Conservation (phyloP, 92 coral and sea anemone species). For the Desmophyllum pertusum region DNA sequence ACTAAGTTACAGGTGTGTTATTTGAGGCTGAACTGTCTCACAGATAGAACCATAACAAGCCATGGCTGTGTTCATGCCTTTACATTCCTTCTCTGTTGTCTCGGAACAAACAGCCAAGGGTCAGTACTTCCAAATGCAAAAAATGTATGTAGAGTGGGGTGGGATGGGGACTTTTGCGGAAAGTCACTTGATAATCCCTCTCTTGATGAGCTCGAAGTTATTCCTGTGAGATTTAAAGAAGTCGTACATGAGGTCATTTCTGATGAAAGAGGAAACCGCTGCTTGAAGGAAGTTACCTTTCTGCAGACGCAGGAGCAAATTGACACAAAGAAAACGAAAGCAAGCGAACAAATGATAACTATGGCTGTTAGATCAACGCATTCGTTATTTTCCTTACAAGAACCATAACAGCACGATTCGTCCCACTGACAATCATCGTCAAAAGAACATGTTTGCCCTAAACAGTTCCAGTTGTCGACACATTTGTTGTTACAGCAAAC, state of each 20-base stretch:
- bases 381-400: not conserved
- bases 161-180: not conserved
- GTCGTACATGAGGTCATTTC: not conserved
- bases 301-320: slow-evolving; percentile 1
- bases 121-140: not conserved
- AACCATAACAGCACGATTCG: slow-evolving; percentile 10
- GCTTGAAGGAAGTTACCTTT: not conserved
- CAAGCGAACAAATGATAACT: not conserved
- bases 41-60: not conserved
- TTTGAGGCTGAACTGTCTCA: not conserved
- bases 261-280: not conserved
- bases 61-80: not conserved
- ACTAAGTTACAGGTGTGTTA: too few relatives aligned
- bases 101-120: not conserved
- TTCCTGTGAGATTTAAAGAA: not conserved
- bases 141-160: not conserved
- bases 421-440: slow-evolving; percentile 19
- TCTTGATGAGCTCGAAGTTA: not conserved
- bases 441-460: not conserved
- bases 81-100: not conserved
- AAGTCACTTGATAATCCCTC: not conserved
- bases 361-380: not conserved
- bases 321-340: not conserved
- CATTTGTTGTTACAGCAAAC: slow-evolving; percentile 25
- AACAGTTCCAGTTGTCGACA: not conserved